phyloP scores from a whole-genome alignment of 2,888 invertebrate genomes.

The Clistopyga incitator region DNA sequence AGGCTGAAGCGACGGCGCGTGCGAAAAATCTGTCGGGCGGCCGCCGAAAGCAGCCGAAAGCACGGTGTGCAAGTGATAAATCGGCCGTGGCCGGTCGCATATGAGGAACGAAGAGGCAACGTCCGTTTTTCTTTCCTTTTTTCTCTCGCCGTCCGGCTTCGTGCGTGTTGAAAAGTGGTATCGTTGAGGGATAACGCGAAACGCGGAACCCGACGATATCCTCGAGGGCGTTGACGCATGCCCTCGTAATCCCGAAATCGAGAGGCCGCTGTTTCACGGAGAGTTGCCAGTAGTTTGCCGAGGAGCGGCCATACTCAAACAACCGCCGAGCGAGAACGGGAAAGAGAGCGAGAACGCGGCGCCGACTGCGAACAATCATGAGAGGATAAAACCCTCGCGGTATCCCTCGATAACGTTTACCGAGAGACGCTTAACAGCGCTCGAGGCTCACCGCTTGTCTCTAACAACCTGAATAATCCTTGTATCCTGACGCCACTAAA shows the following conservation, averaged over 20 bases:
- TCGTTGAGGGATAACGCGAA: slow-evolving; percentile 4
- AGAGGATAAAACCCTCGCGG: slow-evolving; percentile 11
- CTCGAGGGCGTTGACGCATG: slow-evolving; percentile 43
- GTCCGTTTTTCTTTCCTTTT: slow-evolving; percentile 2
- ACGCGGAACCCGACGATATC: slow-evolving; percentile 33
- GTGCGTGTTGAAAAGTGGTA: slow-evolving; percentile 15
- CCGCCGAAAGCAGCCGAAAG: slow-evolving; percentile 16
- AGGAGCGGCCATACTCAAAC: slow-evolving; percentile 81
- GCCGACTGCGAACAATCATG: slow-evolving; percentile 5
- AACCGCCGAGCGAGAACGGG: slow-evolving; percentile 77
- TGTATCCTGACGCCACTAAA: not conserved
- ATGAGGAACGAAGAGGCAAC: slow-evolving; percentile 37
- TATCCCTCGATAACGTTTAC: not conserved
- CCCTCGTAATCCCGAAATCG: not conserved
- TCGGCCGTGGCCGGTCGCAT: slow-evolving; percentile 53
- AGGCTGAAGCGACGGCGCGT: slow-evolving; percentile 53
- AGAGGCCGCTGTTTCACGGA: not conserved
- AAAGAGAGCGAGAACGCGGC: slow-evolving; percentile 22
- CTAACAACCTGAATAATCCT: not conserved
- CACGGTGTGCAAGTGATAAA: slow-evolving; percentile 43
- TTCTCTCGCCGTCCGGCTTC: slow-evolving; percentile 14
- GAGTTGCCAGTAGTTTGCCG: slow-evolving; percentile 31
- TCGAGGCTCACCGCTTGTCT: not conserved
- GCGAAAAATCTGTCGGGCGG: slow-evolving; percentile 14
- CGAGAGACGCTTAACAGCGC: not conserved